Conservation (phyloP, 2,797 vertebrate species). For the Dryobates pubescens region DNA sequence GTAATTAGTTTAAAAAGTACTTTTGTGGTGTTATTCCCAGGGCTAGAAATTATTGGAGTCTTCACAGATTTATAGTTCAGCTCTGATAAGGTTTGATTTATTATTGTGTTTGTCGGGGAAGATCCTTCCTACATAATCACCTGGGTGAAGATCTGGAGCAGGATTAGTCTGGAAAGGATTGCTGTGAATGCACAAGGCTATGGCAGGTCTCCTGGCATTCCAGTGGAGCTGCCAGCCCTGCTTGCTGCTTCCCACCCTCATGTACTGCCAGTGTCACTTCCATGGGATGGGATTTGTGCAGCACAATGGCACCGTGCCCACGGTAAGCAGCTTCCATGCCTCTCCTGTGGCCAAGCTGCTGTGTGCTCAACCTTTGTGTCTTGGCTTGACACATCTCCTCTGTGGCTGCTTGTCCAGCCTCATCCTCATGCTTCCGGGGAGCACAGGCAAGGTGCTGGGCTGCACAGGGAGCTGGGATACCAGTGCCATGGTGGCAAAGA, state of each 20-base stretch:
- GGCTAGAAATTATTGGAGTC: slow-evolving; percentile 77
- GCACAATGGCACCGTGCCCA: rapidly evolving
- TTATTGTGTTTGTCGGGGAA: slow-evolving; percentile 49
- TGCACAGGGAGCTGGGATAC: background rate
- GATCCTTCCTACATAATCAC: slow-evolving; percentile 31
- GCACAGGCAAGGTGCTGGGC: background rate
- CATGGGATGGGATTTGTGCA: rapidly evolving
- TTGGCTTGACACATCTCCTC: rapidly evolving
- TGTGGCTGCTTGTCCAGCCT: background rate
- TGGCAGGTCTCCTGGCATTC: rapidly evolving
- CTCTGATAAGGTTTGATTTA: slow-evolving; percentile 76
- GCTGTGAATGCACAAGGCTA: no score
- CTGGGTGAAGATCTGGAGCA: background rate
- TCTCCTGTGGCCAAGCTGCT: rapidly evolving
- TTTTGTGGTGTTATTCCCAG: slow-evolving; percentile 83
- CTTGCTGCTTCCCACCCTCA: rapidly evolving
- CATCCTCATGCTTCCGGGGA: background rate
- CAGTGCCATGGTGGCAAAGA: rapidly evolving
- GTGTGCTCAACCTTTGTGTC: background rate
- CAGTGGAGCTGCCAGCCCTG: background rate
- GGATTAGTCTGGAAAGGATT: background rate
- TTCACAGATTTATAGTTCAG: slow-evolving; percentile 75
- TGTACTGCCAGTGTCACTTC: background rate
- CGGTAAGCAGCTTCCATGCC: rapidly evolving
- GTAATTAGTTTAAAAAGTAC: slow-evolving; percentile 85